phyloP scores from a whole-genome alignment of 2,888 invertebrate genomes.

The Ariolimax columbianus region DNA sequence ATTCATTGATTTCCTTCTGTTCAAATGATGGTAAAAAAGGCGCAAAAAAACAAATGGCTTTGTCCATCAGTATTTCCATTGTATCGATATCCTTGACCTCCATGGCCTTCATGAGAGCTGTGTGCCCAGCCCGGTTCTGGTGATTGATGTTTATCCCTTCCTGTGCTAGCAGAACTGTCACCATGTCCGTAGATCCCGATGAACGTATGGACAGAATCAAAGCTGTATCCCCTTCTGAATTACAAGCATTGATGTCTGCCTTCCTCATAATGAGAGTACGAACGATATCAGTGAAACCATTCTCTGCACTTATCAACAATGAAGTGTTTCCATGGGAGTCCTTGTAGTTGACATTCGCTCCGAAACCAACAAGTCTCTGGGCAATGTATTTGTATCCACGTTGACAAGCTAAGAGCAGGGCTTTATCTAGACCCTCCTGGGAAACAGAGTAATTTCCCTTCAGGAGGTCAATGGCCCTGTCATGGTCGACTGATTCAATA shows the following conservation, averaged over 20 bases:
- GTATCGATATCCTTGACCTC: neutral
- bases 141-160: neutral
- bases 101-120: conserved; percentile 20
- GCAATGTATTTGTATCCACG: neutral
- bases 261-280: neutral
- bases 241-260: neutral
- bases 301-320: neutral
- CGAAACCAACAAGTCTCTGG: neutral
- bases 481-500: neutral
- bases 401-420: conserved; percentile 5
- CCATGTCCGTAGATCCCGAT: neutral
- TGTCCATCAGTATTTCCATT: neutral
- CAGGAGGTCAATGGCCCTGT: neutral
- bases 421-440: neutral
- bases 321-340: neutral
- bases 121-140: conserved; percentile 15
- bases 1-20: neutral
- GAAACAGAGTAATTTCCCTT: neutral
- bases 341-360: neutral
- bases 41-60: neutral
- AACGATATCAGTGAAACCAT: neutral
- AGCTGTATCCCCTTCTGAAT: neutral
- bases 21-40: accelerated
- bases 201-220: conserved; percentile 6
- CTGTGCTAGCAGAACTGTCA: neutral